Conservation (phyloP, 1,140 invertebrate species). For the Lepidurus apus region DNA sequence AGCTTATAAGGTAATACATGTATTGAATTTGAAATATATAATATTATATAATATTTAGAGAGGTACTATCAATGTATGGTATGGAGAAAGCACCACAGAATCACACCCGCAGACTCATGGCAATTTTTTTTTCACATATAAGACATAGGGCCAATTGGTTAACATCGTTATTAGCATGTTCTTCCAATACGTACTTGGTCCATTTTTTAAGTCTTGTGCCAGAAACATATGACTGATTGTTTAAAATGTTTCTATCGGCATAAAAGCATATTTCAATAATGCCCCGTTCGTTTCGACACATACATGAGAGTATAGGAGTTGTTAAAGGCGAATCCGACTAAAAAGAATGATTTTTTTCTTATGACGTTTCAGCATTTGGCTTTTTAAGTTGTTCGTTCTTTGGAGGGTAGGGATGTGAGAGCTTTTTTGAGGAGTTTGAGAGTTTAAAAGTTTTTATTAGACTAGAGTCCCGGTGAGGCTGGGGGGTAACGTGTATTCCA, state of each 20-base stretch:
- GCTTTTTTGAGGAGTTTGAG: not conserved
- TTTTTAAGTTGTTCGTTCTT: not conserved
- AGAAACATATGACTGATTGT: too few species aligned
- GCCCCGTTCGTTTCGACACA: too few species aligned
- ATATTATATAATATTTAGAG: not conserved
- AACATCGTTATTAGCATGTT: too few species aligned
- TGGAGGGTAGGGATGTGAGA: not conserved
- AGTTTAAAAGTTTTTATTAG: not conserved
- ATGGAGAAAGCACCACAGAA: not conserved
- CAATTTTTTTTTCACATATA: not conserved
- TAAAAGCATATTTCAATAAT: too few species aligned
- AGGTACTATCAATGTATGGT: not conserved
- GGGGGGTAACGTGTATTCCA: not conserved
- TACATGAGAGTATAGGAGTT: too few species aligned
- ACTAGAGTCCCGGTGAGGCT: not conserved
- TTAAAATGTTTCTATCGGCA: too few species aligned
- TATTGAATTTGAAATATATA: slow-evolving; percentile 1
- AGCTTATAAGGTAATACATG: not conserved
- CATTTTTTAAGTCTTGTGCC: too few species aligned
- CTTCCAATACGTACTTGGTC: too few species aligned
- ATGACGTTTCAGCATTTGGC: too few species aligned
- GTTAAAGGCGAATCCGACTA: too few species aligned
- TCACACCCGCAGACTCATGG: not conserved
- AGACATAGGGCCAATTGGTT: too few species aligned
- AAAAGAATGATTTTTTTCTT: too few species aligned